These are phyloP conservation scores for Pardalotus punctatus DNA, from an alignment of 2,113 vertebrate species.

Conservation along the genomic window DNA sequence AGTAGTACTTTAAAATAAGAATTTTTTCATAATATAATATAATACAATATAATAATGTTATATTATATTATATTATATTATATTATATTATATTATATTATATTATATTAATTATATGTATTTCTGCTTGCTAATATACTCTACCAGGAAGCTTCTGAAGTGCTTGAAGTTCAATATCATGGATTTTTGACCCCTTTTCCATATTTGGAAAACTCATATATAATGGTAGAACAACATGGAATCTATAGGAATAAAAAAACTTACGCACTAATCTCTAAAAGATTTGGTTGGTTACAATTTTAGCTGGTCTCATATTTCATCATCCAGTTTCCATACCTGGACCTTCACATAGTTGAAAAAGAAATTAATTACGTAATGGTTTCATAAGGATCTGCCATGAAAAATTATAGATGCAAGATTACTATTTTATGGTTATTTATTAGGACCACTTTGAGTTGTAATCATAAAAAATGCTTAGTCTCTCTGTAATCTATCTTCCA, in stretches of 20 bases:
- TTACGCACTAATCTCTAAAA: not conserved
- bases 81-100: not conserved
- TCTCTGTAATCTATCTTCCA: conserved; percentile 26
- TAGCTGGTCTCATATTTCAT: not conserved
- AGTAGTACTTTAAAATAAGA: not conserved
- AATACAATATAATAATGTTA: too few relatives aligned
- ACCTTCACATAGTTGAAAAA: not conserved
- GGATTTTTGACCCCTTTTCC: not conserved
- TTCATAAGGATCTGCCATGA: conserved; percentile 6
- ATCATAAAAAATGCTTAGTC: conserved; percentile 12
- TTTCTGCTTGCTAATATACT: not conserved
- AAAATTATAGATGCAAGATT: not conserved
- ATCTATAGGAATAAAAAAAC: not conserved
- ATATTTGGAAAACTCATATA: not conserved
- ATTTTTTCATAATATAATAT: not conserved
- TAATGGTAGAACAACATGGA: not conserved
- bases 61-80: too few relatives aligned
- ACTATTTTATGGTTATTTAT: conserved; percentile 26
- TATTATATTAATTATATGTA: not conserved
- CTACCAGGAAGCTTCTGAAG: not conserved
- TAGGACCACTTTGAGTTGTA: not conserved
- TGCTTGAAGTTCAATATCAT: not conserved
- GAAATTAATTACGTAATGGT: conserved; percentile 23
- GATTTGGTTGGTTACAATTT: not conserved
- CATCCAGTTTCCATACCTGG: not conserved